Base-by-base conservation (phyloP, 2,888 invertebrate genomes). In the Theretra japonica region DNA sequence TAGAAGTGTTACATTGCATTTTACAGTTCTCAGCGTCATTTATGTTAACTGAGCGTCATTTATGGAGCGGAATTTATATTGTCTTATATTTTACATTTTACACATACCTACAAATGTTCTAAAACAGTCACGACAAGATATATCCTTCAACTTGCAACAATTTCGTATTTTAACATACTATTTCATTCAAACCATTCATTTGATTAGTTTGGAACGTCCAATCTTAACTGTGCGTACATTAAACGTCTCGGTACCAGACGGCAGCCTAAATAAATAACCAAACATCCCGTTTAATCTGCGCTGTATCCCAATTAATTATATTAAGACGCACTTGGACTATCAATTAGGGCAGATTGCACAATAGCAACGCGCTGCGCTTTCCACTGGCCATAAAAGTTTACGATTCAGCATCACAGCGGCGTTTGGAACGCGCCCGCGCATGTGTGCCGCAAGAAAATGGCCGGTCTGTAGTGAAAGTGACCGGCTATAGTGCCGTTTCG, bases 391-490 rank as follows among this genome's bases (percentile, higher is more conserved):
- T 91, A 87, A 89, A 90, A 87, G 73, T 88, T 89, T 80, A 90
- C 86, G 86, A 87, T 83, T 82, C 84, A 83, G 88, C 85, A 86
- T 83, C 79, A 82, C 79, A 76, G 71, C 69, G 72, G 72, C 73
- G 73, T 72, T 75, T 82, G 76, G 81, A 81, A 82, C 79, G 82
- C 80, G 79, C 77, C 76, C 73, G 82, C 81, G 85, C 86, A 84
- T 81, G 82, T 83, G 78, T 79, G 85, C 85, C 83, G 82, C 86
- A 86, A 88, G 90, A 90, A 90, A 88, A 90, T 87, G 88, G 86
- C 88, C 83, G 88, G 85, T 89, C 88, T 88, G 81, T 81, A 92
- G 93, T 93, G 93, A 94, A 94, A 94, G 93, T 93, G 88, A 84
- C 83, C 83, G 82, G 81, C 83, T 86, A 83, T 83, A 90, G 89